Percentiles rank a stretch among this genome's conserved stretches.
These are phyloP conservation scores for Sterrhoptilus dennistouni DNA, from an alignment of 2,113 vertebrate genomes.

Conservation along the genomic window DNA sequence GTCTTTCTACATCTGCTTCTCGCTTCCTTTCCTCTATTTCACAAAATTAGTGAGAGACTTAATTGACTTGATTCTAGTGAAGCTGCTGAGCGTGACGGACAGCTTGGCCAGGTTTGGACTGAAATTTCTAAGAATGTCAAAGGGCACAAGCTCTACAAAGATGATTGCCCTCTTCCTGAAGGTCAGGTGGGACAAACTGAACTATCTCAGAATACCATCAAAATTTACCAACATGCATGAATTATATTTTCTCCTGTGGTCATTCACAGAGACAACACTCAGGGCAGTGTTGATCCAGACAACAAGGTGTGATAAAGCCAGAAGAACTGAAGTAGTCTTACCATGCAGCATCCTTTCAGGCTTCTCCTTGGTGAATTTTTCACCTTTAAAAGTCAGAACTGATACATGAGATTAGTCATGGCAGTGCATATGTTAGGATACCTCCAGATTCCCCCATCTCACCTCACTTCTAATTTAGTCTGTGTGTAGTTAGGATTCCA, in stretches of 20 bases:
- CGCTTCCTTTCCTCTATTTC: background rate
- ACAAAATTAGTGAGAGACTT: background rate
- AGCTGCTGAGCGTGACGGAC: background rate
- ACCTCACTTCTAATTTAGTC: background rate
- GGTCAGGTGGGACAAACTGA: background rate
- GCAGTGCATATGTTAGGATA: background rate
- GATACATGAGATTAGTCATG: accelerated
- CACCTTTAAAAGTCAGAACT: background rate
- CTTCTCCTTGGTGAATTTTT: background rate
- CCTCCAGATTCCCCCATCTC: background rate
- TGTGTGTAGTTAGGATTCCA: background rate
- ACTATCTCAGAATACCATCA: background rate
- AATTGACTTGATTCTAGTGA: background rate
- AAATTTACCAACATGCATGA: background rate
- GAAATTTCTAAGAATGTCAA: background rate
- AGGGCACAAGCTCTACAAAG: background rate
- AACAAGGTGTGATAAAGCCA: background rate
- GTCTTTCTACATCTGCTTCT: background rate
- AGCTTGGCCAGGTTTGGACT: background rate
- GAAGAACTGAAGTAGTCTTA: background rate
- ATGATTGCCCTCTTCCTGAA: background rate
- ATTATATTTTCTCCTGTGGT: background rate
- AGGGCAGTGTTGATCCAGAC: background rate
- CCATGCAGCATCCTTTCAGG: background rate
- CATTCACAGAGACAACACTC: background rate